Percentiles rank a stretch among this genome's conserved stretches.
phyloP scores from a whole-genome alignment of 2,797 vertebrate genomes.

The Xyrichtys novacula region DNA sequence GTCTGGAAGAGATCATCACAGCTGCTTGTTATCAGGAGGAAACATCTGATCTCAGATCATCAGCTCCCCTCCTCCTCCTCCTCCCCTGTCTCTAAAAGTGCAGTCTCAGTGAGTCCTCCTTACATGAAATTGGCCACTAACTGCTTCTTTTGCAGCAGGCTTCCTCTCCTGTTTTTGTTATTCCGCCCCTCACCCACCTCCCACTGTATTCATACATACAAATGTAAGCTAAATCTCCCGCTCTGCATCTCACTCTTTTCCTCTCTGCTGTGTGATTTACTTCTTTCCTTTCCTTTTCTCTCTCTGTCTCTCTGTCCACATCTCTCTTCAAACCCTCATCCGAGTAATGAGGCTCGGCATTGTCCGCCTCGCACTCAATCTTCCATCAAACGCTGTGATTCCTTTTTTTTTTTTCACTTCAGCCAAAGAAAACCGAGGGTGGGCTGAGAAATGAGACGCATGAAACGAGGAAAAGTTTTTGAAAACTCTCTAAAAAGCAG shows the following conservation, averaged over 20 bases:
- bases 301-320: constrained; percentile 34
- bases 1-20: constrained; percentile 78
- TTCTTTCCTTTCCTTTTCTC: constrained; percentile 15
- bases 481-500: constrained; percentile 64
- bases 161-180: constrained; percentile 62
- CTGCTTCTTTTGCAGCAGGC: constrained; percentile 68
- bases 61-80: constrained; percentile 25
- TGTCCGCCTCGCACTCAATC: constrained; percentile 69
- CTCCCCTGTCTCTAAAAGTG: constrained; percentile 49
- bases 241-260: constrained; percentile 44
- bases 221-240: constrained; percentile 67
- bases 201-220: constrained; percentile 71
- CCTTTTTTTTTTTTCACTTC: constrained; percentile 28
- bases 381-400: constrained; percentile 58
- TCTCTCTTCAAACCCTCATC: constrained; percentile 52
- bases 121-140: constrained; percentile 48
- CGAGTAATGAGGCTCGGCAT: constrained; percentile 73
- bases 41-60: constrained; percentile 81
- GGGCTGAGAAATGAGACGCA: constrained; percentile 62
- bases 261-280: constrained; percentile 64
- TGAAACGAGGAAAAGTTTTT: constrained; percentile 69
- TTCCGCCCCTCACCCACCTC: constrained; percentile 44
- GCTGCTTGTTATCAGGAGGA: constrained; percentile 78
- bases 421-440: constrained; percentile 65
- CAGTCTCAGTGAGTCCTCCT: constrained; percentile 55